phyloP scores from a whole-genome alignment of 2,888 invertebrate species.

The Elegia similella region DNA sequence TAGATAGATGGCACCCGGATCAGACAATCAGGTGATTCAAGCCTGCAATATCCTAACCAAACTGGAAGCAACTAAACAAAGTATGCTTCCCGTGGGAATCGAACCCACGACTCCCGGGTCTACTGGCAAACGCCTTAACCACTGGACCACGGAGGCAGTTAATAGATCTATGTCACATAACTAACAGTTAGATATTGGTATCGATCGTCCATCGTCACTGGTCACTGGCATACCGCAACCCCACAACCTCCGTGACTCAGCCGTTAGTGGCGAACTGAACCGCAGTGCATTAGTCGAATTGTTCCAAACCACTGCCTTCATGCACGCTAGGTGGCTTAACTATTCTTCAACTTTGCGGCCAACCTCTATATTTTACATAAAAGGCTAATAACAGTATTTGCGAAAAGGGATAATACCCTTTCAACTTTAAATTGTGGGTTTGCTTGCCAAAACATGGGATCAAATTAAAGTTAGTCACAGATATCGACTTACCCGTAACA shows the following conservation, averaged over 20 bases:
- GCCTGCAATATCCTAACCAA: too few species aligned
- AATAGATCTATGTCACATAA: background rate
- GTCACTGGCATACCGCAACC: background rate
- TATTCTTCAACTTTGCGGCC: constrained; percentile 49
- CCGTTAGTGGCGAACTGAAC: constrained; percentile 19
- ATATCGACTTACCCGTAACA: too few species aligned
- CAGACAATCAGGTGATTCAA: too few species aligned
- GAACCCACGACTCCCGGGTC: too few species aligned
- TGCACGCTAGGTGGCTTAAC: constrained; percentile 42
- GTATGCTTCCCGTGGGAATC: too few species aligned
- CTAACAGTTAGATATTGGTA: background rate
- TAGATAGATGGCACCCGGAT: too few species aligned
- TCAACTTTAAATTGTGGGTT: constrained; percentile 20
- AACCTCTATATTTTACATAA: constrained; percentile 42
- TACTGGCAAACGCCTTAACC: too few species aligned
- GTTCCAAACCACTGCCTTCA: constrained; percentile 41
- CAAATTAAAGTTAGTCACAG: background rate
- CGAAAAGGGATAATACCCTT: constrained; percentile 22
- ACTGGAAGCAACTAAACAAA: too few species aligned
- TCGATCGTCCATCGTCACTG: background rate
- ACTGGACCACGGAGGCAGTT: too few species aligned
- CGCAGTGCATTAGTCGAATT: constrained; percentile 38
- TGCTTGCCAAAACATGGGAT: background rate
- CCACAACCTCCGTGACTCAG: constrained; percentile 2
- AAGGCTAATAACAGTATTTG: constrained; percentile 24